Evolutionary conservation across 2,797 vertebrate genomes (phyloP).

Genomic region (Macropus fuliginosus): DNA sequence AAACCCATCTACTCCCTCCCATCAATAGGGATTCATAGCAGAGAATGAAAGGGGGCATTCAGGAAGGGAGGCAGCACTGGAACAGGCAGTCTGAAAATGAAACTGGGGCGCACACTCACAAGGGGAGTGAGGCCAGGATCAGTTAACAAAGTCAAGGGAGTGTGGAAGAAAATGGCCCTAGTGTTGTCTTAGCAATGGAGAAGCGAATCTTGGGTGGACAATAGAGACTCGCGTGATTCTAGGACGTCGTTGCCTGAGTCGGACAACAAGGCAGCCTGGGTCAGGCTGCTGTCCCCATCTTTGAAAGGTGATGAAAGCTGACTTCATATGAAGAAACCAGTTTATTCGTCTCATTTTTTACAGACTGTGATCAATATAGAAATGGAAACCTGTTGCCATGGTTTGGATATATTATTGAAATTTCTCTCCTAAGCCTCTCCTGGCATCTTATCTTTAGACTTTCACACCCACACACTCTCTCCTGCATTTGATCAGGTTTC

Average conservation of each 20-base stretch:
- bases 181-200: background rate
- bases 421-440: background rate
- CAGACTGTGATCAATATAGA: background rate
- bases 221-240: background rate
- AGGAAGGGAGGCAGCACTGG: background rate
- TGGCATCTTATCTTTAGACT: background rate
- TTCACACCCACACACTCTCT: background rate
- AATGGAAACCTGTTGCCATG: background rate
- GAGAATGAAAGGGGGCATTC: background rate
- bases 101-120: background rate
- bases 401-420: background rate
- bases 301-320: background rate
- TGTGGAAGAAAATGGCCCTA: background rate
- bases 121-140: background rate
- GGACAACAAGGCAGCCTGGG: background rate
- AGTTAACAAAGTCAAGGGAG: background rate
- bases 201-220: background rate
- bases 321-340: background rate
- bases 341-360: conserved; percentile 6
- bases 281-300: too few relatives aligned
- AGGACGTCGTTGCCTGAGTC: background rate
- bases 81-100: background rate
- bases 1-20: background rate
- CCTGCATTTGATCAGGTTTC: background rate
- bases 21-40: background rate